A percentile compares a stretch with the other conserved stretches of the same genome.
These are phyloP conservation scores for Vanessa cardui DNA, from an alignment of 2,888 invertebrate species.

Conservation along the genomic window DNA sequence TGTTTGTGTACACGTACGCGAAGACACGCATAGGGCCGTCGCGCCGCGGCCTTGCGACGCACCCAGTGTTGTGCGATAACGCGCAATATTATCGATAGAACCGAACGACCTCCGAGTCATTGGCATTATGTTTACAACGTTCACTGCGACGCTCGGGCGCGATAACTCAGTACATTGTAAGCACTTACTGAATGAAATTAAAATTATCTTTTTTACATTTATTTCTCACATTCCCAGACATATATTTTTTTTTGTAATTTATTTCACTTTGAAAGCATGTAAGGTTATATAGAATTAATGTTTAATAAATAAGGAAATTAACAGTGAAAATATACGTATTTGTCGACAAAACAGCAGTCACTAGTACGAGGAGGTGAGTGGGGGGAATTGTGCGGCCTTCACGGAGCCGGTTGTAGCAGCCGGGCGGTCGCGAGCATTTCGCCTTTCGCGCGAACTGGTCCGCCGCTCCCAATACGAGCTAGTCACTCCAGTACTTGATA, in stretches of 20 bases:
- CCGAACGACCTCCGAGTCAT: conserved; percentile 70
- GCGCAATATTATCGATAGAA: conserved; percentile 69
- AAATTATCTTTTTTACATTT: conserved; percentile 27
- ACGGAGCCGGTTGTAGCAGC: conserved; percentile 78
- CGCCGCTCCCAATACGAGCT: conserved; percentile 65
- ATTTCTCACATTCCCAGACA: background rate
- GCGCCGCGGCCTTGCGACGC: conserved; percentile 73
- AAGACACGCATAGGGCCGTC: conserved; percentile 59
- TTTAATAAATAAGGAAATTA: background rate
- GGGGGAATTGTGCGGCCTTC: conserved; percentile 76
- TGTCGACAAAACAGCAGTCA: conserved; percentile 69
- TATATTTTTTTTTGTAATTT: no score
- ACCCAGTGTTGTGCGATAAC: conserved; percentile 70
- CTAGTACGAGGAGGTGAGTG: conserved; percentile 64
- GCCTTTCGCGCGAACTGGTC: conserved; percentile 77
- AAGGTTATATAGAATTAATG: background rate
- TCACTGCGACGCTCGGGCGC: conserved; percentile 62
- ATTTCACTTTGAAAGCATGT: background rate
- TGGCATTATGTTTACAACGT: conserved; percentile 73
- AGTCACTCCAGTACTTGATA: conserved; percentile 38
- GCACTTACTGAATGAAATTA: conserved; percentile 32
- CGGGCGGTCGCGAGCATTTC: conserved; percentile 73
- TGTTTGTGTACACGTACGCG: conserved; percentile 49
- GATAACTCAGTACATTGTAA: conserved; percentile 54
- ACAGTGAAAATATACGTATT: conserved; percentile 34